These are phyloP conservation scores for Yponomeuta cagnagella DNA, from an alignment of 2,888 invertebrate species.

Conservation along the genomic window DNA sequence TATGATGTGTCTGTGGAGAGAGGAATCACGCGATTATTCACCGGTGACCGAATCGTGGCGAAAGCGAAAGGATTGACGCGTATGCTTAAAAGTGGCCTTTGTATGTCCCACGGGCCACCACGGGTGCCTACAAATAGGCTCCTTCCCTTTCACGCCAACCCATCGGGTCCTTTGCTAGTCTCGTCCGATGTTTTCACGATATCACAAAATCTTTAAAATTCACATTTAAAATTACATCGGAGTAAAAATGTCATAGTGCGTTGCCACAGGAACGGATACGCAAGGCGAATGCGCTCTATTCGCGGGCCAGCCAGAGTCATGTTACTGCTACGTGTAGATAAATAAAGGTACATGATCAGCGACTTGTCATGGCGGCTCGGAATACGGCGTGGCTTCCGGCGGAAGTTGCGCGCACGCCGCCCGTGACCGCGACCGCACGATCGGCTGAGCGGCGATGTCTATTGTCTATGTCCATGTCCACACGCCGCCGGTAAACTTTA, in stretches of 20 bases:
- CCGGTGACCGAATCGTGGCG: neutral
- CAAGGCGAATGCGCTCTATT: neutral
- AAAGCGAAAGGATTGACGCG: slow-evolving; percentile 18
- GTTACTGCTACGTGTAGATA: neutral
- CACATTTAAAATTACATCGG: neutral
- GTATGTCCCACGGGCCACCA: too few relatives aligned
- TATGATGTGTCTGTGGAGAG: slow-evolving; percentile 88
- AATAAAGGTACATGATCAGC: slow-evolving; percentile 1
- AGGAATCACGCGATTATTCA: slow-evolving; percentile 13
- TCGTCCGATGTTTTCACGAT: too few relatives aligned
- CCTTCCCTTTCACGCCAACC: too few relatives aligned
- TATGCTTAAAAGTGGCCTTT: slow-evolving; percentile 11
- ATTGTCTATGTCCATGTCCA: neutral
- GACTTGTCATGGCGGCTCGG: slow-evolving; percentile 14
- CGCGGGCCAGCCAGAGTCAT: slow-evolving; percentile 5
- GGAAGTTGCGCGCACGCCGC: slow-evolving; percentile 68
- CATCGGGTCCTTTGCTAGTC: too few relatives aligned
- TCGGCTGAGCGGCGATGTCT: neutral
- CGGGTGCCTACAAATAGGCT: too few relatives aligned
- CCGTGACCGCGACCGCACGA: slow-evolving; percentile 49
- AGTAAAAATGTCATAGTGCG: slow-evolving; percentile 10
- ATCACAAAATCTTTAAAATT: neutral
- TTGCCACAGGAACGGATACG: neutral
- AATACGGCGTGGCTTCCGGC: slow-evolving; percentile 64
- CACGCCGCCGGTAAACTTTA: neutral